phyloP scores from a whole-genome alignment of 2,888 invertebrate species.

The Drosophila austrosaltans region DNA sequence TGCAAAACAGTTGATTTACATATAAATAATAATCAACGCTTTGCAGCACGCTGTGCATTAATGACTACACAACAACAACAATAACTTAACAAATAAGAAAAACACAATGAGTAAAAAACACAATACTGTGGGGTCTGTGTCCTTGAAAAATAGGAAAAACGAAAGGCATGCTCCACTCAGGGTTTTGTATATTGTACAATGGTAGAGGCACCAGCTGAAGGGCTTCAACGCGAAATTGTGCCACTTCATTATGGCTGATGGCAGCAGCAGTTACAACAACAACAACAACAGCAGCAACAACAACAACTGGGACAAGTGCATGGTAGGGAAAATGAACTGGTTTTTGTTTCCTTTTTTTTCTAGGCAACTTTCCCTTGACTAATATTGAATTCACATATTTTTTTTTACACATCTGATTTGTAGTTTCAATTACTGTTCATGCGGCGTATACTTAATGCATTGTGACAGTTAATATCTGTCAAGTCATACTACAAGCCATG shows the following conservation, averaged over 20 bases:
- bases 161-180: constrained; percentile 22
- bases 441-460: constrained; percentile 33
- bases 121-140: constrained; percentile 17
- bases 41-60: constrained; percentile 42
- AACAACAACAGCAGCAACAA: constrained; percentile 16
- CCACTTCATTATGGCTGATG: constrained; percentile 44
- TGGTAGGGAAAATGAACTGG: constrained; percentile 37
- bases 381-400: constrained; percentile 28
- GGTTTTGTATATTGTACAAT: constrained; percentile 36
- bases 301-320: constrained; percentile 35
- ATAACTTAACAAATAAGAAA: constrained; percentile 4
- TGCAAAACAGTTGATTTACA: constrained; percentile 28
- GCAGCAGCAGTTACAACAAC: constrained; percentile 12
- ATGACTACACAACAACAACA: constrained; percentile 42
- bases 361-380: constrained; percentile 29
- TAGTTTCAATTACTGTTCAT: constrained; percentile 28
- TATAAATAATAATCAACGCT: constrained; percentile 44
- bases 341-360: constrained; percentile 20
- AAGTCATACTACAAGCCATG: constrained; percentile 38
- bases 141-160: constrained; percentile 33
- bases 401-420: constrained; percentile 8
- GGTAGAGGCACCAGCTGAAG: constrained; percentile 32
- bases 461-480: constrained; percentile 43
- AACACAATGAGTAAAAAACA: constrained; percentile 8
- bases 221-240: constrained; percentile 44